Evolutionary conservation across 2,113 vertebrate genomes (phyloP).

Genomic region (Nesoenas mayeri): DNA sequence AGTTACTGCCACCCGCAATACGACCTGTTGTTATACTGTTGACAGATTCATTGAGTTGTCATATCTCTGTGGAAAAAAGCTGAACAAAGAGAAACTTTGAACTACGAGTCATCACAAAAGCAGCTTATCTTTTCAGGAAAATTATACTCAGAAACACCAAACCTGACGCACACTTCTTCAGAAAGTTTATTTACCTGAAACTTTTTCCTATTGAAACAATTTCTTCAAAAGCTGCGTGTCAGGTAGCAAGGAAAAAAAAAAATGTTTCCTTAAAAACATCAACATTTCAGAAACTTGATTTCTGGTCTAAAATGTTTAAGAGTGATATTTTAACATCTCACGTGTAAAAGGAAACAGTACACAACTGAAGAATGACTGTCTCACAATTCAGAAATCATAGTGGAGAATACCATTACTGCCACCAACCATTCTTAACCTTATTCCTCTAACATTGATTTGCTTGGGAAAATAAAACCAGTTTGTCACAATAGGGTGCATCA

Average conservation of each 20-base stretch:
- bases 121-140: neutral
- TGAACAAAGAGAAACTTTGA: neutral
- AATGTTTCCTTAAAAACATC: neutral
- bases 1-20: neutral
- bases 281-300: neutral
- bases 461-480: slow-evolving; percentile 45
- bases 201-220: neutral
- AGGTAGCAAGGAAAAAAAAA: neutral
- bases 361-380: neutral
- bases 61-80: neutral
- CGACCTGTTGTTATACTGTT: neutral
- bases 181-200: neutral
- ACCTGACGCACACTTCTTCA: neutral
- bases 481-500: neutral
- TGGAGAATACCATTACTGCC: neutral
- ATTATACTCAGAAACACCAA: neutral
- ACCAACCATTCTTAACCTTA: neutral
- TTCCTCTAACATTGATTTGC: slow-evolving; percentile 24
- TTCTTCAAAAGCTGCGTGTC: neutral
- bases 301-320: neutral
- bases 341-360: neutral
- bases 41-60: neutral
- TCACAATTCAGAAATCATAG: neutral
- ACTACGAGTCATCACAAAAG: neutral
- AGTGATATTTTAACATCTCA: neutral